Base-by-base conservation (phyloP, 2,888 invertebrate genomes). In the Drosophila conformis region DNA sequence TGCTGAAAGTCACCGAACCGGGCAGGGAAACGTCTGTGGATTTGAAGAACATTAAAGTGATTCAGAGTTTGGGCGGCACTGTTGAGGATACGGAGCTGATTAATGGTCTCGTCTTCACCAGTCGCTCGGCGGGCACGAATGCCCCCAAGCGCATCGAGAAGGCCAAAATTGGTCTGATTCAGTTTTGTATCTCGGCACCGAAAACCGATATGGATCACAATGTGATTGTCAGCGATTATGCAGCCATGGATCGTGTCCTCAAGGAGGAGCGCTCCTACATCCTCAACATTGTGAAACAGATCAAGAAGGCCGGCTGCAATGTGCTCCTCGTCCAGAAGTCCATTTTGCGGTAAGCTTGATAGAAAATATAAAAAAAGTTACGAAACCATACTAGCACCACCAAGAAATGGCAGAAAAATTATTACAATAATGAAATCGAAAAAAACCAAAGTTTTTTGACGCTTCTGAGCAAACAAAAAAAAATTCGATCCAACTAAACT, bases 201-300 rank as follows among this genome's bases (percentile, higher is more conserved):
- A 99, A 99, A 94, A 99, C 99, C 65, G 99, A 99, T 93, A 98
- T 99, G 98, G 98, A 98, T 91, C 98, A 98, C 94, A 98, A 96
- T 92, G 96, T 98, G 4, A 95, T 99, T 86, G 98, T 99, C 29
- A 98, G 99, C 0, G 99, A 99, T 93, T 99, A 99, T 93, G 96
- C 99, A n/a, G 99, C 99, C 59, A 99, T 99, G 99, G 99, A 99
- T 93, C 95, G 99, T 69, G 98, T 99, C 0, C 93, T 99, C 70
- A 97, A 98, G 91, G 99, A 99, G 93, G 99, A 99, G 93, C 96
- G 99, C 61, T 95, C 98, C 62, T 99, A 99, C 93, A 99, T 99
- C 87, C 94, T 99, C 67, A 99, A 99, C 91, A 98, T 99, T 91
- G 98, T 99, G 7, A 99, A 99, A 93, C 98, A 99, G 93, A 98